Evolutionary conservation across 1,140 invertebrate genomes (phyloP), one percentile per base, ranked within the genome.

Genomic region (Popillia japonica): DNA sequence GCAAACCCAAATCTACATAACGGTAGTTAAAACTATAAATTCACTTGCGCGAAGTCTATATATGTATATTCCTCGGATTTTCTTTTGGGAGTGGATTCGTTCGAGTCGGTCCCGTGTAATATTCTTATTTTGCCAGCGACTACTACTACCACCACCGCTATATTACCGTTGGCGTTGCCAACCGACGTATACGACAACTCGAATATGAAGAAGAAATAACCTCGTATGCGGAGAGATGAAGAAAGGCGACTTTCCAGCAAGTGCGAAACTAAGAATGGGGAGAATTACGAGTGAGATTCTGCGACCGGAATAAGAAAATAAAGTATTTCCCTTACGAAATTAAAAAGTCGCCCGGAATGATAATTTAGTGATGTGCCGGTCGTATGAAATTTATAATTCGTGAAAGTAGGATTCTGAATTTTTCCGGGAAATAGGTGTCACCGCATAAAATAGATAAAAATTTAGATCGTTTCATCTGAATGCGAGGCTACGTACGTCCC

Each of bases 1-100:
- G 61, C 61, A 64, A 64, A 27, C 17, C 20, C 22, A 64, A 64
- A 64, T 64, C 22, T 64, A 64, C 61, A 64, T 64, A 64, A 64
- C 61, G 61, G 61, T 64, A 64, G 61, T 64, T 64, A 64, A 64
- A 64, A 64, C 61, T 64, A 64, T 64, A 64, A 64, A 64, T 64
- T 64, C 17, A 9, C 17, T 22, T 7, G 61, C 0, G 11, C 61
- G 9, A 20, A 6, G 44, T 48, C 8, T 48, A 14, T 11, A n/a
- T 14, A 48, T 48, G 17, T 64, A 64, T 64, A 6, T 64, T 64
- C 61, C 61, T 22, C 17, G 17, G 61, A 64, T 64, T 27, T n/a
- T 27, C 61, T 64, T 64, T 64, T 20, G 11, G 17, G 6, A n/a
- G 17, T 27, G 17, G 17, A 7, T 22, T 9, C 61, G 11, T 7